Evolutionary conservation across 2,797 vertebrate species (phyloP), one percentile per base, ranked within the genome.

Genomic region (Spheniscus humboldti): DNA sequence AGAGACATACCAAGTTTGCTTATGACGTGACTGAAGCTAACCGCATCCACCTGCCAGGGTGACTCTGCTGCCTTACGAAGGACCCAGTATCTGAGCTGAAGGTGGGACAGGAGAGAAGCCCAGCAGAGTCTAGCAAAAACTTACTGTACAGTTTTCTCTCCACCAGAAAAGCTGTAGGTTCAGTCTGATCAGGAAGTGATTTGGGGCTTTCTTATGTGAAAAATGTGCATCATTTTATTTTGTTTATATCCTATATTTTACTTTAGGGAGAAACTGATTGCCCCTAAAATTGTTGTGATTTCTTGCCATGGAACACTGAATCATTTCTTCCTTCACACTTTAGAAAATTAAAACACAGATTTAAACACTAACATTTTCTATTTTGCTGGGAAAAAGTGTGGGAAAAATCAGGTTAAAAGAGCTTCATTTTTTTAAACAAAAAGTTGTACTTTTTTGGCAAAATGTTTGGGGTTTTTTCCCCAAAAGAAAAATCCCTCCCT

Each of bases 211-310:
- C 43, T 78, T 55, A 48, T 22, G 55, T 66, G 27, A 85, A 79
- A 96, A 92, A 74, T 0, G 5, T 63, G 28, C 25, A 80, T 50
- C 2, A 12, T 50, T 91, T 91, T 68, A 59, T 88, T 86, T 41
- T 66, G 28, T 59, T 95, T 87, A 77, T 79, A 77, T 28, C 14
- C 23, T 75, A 10, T 80, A 78, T 81, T 94, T 91, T 47, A 78
- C 47, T 91, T 83, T 62, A 88, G 55, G 39, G 30, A 72, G 43
- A 93, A 82, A 74, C 25, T 30, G 13, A 87, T 77, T 93, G 69
- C n/a, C 41, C 14, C 72, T 73, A 86, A 93, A 94, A 95, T 76
- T 92, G 72, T 86, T 88, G 82, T 87, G 94, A 77, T 90, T 96
- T 94, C 66, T 83, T 94, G 73, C 52, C 14, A 55, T 5, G 7